phyloP scores from a whole-genome alignment of 2,888 invertebrate species.

The Cerceris ruficornis region DNA sequence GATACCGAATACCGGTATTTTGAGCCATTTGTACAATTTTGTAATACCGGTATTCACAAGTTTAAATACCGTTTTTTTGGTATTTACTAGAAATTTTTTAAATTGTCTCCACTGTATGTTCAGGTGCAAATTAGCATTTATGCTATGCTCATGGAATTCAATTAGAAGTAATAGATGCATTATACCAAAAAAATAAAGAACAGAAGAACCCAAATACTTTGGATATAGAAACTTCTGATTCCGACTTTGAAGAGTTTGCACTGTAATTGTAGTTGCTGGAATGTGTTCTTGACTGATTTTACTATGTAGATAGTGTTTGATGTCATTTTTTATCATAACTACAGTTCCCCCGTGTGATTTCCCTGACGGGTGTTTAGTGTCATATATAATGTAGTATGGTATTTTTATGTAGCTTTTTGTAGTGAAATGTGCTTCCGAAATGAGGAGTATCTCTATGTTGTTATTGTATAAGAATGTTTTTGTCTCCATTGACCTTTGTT shows the following conservation, averaged over 20 bases:
- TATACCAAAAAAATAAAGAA: no score
- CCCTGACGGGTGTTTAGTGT: slow-evolving; percentile 42
- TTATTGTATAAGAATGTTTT: neutral
- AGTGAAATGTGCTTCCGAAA: neutral
- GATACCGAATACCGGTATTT: no score
- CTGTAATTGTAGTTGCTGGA: slow-evolving; percentile 45
- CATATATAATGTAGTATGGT: neutral
- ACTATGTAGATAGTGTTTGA: slow-evolving; percentile 46
- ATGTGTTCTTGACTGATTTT: slow-evolving; percentile 32
- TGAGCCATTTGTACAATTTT: no score
- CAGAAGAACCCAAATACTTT: slow-evolving; percentile 62
- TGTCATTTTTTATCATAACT: slow-evolving; percentile 50
- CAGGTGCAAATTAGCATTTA: no score
- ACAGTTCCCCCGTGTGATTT: slow-evolving; percentile 52
- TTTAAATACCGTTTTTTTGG: no score
- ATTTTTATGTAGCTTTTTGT: neutral
- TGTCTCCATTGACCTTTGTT: no score
- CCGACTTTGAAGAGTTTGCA: slow-evolving; percentile 28
- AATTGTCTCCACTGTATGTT: no score
- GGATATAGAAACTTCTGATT: slow-evolving; percentile 36
- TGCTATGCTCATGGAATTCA: no score
- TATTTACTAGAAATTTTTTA: no score
- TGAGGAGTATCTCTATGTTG: neutral
- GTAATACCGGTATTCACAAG: no score
- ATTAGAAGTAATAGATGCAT: no score